Evolutionary conservation across 2,888 invertebrate genomes (phyloP), one percentile per base, ranked within the genome.

Genomic region (Atethmia centrago): DNA sequence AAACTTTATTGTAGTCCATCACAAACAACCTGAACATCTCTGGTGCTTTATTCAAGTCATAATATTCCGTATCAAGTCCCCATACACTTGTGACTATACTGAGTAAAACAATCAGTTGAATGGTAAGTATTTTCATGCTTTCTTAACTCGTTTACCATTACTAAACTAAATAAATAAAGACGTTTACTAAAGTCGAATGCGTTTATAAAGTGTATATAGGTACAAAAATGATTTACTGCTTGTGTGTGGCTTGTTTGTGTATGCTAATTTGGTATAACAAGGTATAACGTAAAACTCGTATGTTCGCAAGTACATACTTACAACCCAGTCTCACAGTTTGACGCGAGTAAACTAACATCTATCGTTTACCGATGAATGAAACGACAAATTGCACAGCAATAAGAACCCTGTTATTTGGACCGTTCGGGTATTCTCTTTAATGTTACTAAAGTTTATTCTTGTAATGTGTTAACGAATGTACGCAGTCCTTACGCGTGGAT

Each of bases 31-130:
- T 25, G 49, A 77, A 77, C 31, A 74, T 56, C 31, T 45, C 45
- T n/a, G 64, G 70, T 21, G 78, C 56, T 59, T 81, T 73, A 42
- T 74, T 77, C 16, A 82, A 12, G 62, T 82, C 73, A 59, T 81
- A 82, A 59, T 81, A 80, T 47, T 69, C 69, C 12, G 25, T 53
- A 42, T 74, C 65, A 3, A 21, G 10, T 21, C 64, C 74, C 19
- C 28, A 56, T 36, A 59, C 21, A 47, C 31, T 42, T 36, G 25
- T 21, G 12, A 69, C 31, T 59, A 19, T 10, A 25, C 47, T 25
- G 16, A 69, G 10, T 42, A 56, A 31, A 68, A 61, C 3, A 51
- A 36, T 47, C 14, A 62, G 14, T 45, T 64, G 42, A 45, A 51
- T 19, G 53, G 28, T 42, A 19, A 49, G 28, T 63, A 40, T 67